A percentile compares a stretch with the other conserved stretches of the same genome.
These are phyloP conservation scores for Formicarius rufipectus DNA, from an alignment of 2,113 vertebrate species.

Conservation along the genomic window DNA sequence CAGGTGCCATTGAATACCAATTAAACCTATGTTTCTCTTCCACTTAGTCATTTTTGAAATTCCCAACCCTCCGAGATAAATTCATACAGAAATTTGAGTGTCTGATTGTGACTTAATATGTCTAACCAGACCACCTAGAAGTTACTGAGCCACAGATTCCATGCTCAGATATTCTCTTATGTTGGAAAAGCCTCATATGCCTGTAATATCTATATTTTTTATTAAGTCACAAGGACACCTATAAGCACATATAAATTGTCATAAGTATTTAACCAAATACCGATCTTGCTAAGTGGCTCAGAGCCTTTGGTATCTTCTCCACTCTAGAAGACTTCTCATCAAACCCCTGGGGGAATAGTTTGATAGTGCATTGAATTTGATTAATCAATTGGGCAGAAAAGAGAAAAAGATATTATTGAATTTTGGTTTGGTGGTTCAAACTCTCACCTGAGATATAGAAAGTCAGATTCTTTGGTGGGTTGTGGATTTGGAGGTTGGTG, in stretches of 20 bases:
- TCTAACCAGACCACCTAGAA: background rate
- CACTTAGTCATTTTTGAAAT: background rate
- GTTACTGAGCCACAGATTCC: background rate
- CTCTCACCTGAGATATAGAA: background rate
- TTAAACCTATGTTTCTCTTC: background rate
- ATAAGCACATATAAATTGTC: background rate
- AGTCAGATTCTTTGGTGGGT: background rate
- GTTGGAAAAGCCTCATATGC: background rate
- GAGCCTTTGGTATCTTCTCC: background rate
- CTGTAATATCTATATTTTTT: background rate
- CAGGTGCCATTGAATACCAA: background rate
- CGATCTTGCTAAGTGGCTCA: background rate
- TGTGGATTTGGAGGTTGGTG: background rate
- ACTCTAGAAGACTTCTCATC: background rate
- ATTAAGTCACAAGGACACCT: background rate
- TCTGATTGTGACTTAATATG: background rate
- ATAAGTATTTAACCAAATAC: background rate
- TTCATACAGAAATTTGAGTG: background rate
- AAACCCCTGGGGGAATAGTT: accelerated
- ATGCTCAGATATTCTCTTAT: background rate
- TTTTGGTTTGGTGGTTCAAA: background rate
- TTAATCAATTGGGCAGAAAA: background rate
- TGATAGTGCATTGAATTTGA: background rate
- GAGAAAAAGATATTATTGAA: background rate
- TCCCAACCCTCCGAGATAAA: background rate